Evolutionary conservation across 1,140 invertebrate species (phyloP).

Genomic region (Caerostris darwini): DNA sequence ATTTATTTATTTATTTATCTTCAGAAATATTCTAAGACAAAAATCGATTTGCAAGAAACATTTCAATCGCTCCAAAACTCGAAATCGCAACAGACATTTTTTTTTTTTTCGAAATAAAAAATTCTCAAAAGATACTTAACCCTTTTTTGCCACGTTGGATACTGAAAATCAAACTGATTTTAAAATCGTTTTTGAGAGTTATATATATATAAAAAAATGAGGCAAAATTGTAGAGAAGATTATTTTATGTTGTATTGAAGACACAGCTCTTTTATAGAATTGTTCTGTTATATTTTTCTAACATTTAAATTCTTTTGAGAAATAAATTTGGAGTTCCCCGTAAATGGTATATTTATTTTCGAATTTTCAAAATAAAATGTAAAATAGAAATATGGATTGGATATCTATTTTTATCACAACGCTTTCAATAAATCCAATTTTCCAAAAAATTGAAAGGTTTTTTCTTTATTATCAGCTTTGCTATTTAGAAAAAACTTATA

Average conservation of each 20-base stretch:
- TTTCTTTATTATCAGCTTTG: too few species aligned
- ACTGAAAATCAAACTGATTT: neutral
- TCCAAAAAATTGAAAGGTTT: too few species aligned
- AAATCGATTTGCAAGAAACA: neutral
- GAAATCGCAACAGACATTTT: neutral
- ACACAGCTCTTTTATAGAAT: neutral
- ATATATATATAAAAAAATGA: neutral
- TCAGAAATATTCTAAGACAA: neutral
- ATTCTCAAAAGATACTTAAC: too few species aligned
- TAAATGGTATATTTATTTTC: too few species aligned
- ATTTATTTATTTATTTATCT: neutral
- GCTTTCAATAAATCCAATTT: too few species aligned
- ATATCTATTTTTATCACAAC: too few species aligned
- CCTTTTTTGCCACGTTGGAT: too few species aligned
- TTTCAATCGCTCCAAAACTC: neutral
- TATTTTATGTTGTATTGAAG: neutral
- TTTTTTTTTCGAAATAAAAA: neutral
- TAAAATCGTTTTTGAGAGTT: neutral
- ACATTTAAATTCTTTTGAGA: too few species aligned
- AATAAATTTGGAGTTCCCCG: too few species aligned
- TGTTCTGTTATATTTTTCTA: neutral
- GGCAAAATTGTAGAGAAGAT: neutral
- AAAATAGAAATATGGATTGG: too few species aligned
- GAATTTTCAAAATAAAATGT: too few species aligned
- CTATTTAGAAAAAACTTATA: too few species aligned